Evolutionary conservation across 2,888 invertebrate species (phyloP).

Genomic region (Lymantria monacha): DNA sequence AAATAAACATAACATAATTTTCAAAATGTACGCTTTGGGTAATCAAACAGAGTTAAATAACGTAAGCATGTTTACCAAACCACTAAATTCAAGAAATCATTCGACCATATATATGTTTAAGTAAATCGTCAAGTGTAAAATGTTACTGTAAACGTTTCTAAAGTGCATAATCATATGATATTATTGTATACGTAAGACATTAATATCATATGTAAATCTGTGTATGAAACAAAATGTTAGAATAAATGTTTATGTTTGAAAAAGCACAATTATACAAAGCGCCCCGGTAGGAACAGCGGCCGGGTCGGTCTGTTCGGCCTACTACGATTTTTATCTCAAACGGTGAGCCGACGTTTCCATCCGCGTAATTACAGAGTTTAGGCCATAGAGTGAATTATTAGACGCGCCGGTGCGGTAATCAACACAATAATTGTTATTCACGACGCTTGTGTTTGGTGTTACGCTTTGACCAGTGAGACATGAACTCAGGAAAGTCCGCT

Average conservation of each 20-base stretch:
- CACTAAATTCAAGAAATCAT: background rate
- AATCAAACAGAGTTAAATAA: background rate
- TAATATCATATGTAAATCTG: conserved; percentile 24
- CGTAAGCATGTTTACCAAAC: background rate
- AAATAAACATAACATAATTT: too few species aligned
- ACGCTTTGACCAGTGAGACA: background rate
- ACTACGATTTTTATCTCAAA: conserved; percentile 76
- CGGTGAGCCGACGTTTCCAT: conserved; percentile 76
- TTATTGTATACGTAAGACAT: conserved; percentile 17
- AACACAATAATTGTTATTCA: conserved; percentile 75
- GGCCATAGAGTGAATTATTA: conserved; percentile 78
- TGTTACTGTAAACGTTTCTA: conserved; percentile 5
- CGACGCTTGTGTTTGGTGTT: conserved; percentile 57
- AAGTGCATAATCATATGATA: conserved; percentile 10
- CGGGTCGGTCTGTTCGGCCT: conserved; percentile 26
- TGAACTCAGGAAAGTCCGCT: background rate
- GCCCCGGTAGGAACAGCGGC: conserved; percentile 40
- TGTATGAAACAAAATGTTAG: conserved; percentile 40
- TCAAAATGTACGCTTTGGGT: too few species aligned
- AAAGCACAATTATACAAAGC: conserved; percentile 57
- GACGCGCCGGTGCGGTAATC: conserved; percentile 71
- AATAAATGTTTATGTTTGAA: conserved; percentile 68
- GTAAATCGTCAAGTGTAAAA: conserved; percentile 6
- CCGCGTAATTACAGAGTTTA: conserved; percentile 79
- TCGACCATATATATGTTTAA: conserved; percentile 7